Evolutionary conservation across 2,113 vertebrate genomes (phyloP), one percentile per base, ranked within the genome.

Genomic region (Vimba vimba): DNA sequence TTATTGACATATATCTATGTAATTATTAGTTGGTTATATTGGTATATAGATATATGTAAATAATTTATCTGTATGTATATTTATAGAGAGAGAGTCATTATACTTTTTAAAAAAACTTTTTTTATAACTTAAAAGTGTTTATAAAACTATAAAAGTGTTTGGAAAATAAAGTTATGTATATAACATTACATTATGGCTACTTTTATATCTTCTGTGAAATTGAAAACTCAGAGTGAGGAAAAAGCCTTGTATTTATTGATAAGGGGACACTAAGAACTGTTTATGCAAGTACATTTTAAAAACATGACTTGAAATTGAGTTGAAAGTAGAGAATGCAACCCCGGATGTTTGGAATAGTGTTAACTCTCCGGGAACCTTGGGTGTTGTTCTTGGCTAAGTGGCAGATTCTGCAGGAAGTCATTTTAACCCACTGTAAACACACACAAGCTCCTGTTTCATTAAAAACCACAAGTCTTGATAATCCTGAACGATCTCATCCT

Each of bases 401-500:
- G 77, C 43, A 55, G 71, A 66, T 86, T 77, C 66, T 55, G 55
- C 30, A 89, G 73, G 55, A 85, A 87, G 71, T 76, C n/a, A 83
- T 89, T 55, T 88, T 80, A 78, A 79, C 71, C 64, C 74, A 66
- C n/a, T 13, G 17, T 39, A 52, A 68, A 62, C 77, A 23, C 27
- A 80, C 66, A 87, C 69, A 57, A 62, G 66, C 78, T 85, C 74
- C 85, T 82, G 88, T 85, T 85, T 89, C 78, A 80, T 79, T 84
- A 85, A 82, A 84, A 86, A 86, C 73, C 60, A 83, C 39, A 60
- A 64, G 50, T 88, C 79, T 60, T 79, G 43, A 84, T 69, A 68
- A 84, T 80, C 76, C 64, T 25, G 62, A 78, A 88, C 15, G 43
- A 83, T 79, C 73, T 83, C 52, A 88, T 76, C 74, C 64, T 83